A percentile compares a stretch with the other conserved stretches of the same genome.
Evolutionary conservation across 2,113 vertebrate species (phyloP).

Genomic region (Motacilla alba): DNA sequence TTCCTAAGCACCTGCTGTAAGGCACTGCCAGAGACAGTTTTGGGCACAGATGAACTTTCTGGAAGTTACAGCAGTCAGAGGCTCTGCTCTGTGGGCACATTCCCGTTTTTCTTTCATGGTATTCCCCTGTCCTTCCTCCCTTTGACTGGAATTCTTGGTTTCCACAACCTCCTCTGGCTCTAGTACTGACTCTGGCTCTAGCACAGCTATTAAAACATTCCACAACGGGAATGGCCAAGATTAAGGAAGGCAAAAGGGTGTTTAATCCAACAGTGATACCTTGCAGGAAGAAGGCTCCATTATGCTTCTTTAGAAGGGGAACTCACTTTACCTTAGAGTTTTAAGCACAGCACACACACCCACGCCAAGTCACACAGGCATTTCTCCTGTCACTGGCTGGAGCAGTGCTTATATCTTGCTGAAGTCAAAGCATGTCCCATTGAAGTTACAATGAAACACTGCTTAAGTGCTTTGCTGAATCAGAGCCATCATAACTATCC

Average conservation of each 20-base stretch:
- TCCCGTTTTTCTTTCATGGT: not conserved
- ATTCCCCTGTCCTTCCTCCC: not conserved
- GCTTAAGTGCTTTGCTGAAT: conserved; percentile 65
- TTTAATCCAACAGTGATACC: not conserved
- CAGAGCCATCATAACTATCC: conserved; percentile 58
- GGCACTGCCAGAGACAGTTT: not conserved
- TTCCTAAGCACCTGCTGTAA: not conserved
- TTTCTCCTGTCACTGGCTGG: not conserved
- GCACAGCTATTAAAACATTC: not conserved
- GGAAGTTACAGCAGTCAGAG: not conserved
- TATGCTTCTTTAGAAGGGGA: not conserved
- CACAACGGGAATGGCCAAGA: rapidly evolving
- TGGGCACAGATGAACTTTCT: not conserved
- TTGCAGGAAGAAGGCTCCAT: not conserved
- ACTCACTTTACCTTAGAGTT: not conserved
- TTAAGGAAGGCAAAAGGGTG: not conserved
- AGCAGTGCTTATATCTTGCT: not conserved
- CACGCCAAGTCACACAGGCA: not conserved
- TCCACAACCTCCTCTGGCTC: not conserved
- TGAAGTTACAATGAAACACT: conserved; percentile 51
- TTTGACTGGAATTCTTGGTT: not conserved
- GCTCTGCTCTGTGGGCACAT: not conserved
- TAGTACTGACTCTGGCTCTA: not conserved
- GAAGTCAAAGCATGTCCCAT: conserved; percentile 41
- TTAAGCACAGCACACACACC: not conserved